Percentiles rank a stretch among this genome's conserved stretches.
These are phyloP conservation scores for Rhagoletis zephyria DNA, from an alignment of 1,140 invertebrate genomes.

Conservation along the genomic window DNA sequence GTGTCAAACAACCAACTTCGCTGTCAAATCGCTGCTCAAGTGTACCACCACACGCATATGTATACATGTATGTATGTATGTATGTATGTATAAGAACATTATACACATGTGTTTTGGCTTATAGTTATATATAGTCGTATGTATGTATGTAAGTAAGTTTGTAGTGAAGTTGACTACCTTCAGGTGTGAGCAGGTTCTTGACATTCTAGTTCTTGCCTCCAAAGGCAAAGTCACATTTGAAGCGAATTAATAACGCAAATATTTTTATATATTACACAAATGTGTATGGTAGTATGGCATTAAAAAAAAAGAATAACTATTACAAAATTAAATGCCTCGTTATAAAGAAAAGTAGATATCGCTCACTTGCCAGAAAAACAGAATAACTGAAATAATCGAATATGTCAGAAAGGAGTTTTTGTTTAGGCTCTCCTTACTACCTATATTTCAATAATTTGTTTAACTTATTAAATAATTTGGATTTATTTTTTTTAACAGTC, in stretches of 20 bases:
- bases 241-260: conserved; percentile 29
- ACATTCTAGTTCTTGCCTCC: conserved; percentile 35
- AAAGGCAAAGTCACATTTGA: conserved; percentile 11
- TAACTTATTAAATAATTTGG: too few relatives aligned
- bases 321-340: too few relatives aligned
- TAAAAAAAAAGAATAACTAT: too few relatives aligned
- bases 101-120: too few relatives aligned
- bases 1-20: neutral
- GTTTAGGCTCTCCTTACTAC: too few relatives aligned
- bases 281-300: too few relatives aligned
- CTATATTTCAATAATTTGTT: too few relatives aligned
- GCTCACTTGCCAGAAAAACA: too few relatives aligned
- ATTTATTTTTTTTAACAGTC: too few relatives aligned
- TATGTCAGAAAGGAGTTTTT: too few relatives aligned
- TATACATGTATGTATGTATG: neutral
- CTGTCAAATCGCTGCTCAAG: neutral
- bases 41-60: neutral
- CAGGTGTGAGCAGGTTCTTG: conserved; percentile 23
- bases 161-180: conserved; percentile 27
- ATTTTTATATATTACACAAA: neutral
- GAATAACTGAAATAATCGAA: too few relatives aligned
- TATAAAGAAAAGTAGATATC: too few relatives aligned
- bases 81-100: neutral
- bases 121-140: neutral
- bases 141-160: neutral